Conservation (phyloP, 2,113 vertebrate genomes). For the Nycticorax nycticorax region DNA sequence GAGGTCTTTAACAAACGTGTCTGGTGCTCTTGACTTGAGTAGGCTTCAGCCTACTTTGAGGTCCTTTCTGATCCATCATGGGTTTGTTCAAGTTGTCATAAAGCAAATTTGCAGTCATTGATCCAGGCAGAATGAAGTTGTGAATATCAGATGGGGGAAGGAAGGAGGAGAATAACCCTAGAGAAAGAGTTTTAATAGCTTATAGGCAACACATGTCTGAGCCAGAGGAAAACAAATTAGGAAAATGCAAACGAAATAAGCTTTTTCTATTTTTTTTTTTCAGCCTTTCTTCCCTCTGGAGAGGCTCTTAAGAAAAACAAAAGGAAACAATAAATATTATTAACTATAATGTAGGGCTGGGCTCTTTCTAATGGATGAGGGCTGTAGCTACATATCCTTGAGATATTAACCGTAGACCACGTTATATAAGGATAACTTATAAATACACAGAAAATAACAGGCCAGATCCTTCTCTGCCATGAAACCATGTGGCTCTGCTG, state of each 20-base stretch:
- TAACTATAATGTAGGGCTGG: neutral
- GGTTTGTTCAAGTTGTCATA: constrained; percentile 83
- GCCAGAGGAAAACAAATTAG: constrained; percentile 49
- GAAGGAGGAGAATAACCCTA: constrained; percentile 43
- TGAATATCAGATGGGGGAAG: constrained; percentile 54
- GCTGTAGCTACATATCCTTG: neutral
- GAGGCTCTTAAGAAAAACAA: constrained; percentile 9
- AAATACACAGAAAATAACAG: neutral
- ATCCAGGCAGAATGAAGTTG: constrained; percentile 75
- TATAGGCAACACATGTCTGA: constrained; percentile 65
- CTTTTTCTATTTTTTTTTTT: neutral
- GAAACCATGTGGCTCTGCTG: neutral
- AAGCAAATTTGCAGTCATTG: constrained; percentile 89
- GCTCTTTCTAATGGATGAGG: neutral
- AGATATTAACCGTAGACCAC: neutral
- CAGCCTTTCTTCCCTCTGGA: constrained; percentile 37
- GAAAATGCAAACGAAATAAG: constrained; percentile 59
- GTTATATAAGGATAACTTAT: neutral
- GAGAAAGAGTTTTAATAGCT: constrained; percentile 71
- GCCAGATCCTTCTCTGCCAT: neutral
- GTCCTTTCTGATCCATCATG: constrained; percentile 77
- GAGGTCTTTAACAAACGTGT: constrained; percentile 90
- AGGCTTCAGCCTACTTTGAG: constrained; percentile 71
- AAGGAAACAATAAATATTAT: neutral
- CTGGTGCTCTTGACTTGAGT: constrained; percentile 80